phyloP scores from a whole-genome alignment of 2,113 vertebrate species.

The Heteronetta atricapilla region DNA sequence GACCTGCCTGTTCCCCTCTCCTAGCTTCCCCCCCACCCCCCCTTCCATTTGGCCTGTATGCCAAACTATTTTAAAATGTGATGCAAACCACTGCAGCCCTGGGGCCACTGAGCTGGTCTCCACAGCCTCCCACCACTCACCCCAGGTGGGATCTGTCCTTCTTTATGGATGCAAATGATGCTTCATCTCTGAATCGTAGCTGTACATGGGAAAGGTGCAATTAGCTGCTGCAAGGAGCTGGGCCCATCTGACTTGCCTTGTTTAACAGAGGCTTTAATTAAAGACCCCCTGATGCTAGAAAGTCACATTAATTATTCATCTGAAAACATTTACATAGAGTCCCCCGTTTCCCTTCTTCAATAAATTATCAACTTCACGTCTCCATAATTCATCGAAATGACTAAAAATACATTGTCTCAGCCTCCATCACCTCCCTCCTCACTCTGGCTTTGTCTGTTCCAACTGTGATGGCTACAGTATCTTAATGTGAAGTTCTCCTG shows the following conservation, averaged over 20 bases:
- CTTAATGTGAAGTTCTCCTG: slow-evolving; percentile 66
- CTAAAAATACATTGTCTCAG: slow-evolving; percentile 83
- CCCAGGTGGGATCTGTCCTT: slow-evolving; percentile 32
- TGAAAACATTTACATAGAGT: slow-evolving; percentile 85
- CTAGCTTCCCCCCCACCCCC: not conserved
- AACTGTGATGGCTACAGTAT: slow-evolving; percentile 57
- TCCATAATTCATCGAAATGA: slow-evolving; percentile 83
- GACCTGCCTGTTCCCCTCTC: not conserved
- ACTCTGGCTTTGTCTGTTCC: slow-evolving; percentile 67
- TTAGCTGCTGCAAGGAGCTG: slow-evolving; percentile 69
- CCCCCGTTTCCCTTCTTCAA: slow-evolving; percentile 78
- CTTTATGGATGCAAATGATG: slow-evolving; percentile 67
- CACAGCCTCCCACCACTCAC: not conserved
- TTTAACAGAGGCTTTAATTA: slow-evolving; percentile 84
- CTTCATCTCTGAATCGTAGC: slow-evolving; percentile 42
- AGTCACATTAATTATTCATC: slow-evolving; percentile 86
- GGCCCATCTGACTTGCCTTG: slow-evolving; percentile 73
- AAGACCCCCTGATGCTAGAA: slow-evolving; percentile 78
- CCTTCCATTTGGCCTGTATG: not conserved
- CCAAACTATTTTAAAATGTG: not conserved
- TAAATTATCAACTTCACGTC: slow-evolving; percentile 82
- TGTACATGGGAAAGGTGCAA: slow-evolving; percentile 71
- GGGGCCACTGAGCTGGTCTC: not conserved
- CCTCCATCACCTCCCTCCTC: slow-evolving; percentile 62
- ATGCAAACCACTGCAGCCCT: not conserved